Base-by-base conservation (phyloP, 1,140 invertebrate genomes). In the Agrilus planipennis region DNA sequence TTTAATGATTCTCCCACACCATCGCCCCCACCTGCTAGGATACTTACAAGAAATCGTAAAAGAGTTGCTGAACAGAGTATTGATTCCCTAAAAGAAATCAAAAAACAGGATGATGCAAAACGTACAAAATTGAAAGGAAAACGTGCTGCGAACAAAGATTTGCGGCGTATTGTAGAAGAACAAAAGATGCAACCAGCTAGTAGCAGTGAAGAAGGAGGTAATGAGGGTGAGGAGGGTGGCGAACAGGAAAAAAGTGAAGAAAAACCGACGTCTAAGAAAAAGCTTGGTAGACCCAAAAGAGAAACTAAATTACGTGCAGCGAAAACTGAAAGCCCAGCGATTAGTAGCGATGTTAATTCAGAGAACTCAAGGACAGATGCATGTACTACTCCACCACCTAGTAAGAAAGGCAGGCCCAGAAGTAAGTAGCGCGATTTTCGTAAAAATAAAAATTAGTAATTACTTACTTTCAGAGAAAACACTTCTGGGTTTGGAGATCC, bases 151-250 rank as follows among this genome's bases (percentile, higher is more conserved):
- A 71, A 77, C 48, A 51, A 57, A 3, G 60, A 72, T 11, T 41
- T 73, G 4, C 55, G 74, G 12, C 71, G 69, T 36, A 73, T 69
- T 27, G 59, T 77, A 0, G 76, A 78, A 46, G 67, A 71, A 44
- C 35, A 77, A 46, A 68, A 71, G 53, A 60, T 72, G 58, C 45
- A 68, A 41, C 63, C 65, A 23, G 64, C 69, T 42, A 65, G 69
- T 43, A 71, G 68, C 15, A 76, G 68, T 49, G 68, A 63, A 19
- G 67, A 72, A 51, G 74, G 76, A 39, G 66, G 69, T 51, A 67
- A 41, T 11, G 15, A 27, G 56, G 19, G 52, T 52, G 5, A 45
- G 47, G 25, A 41, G 37, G 2, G 30, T 32, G 11, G 35, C 14
- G 5, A 21, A 41, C 10, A n/a, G 29, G 16, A 23, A 27, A 19